These are phyloP conservation scores for Pitta sordida DNA, from an alignment of 2,113 vertebrate genomes.

Conservation along the genomic window DNA sequence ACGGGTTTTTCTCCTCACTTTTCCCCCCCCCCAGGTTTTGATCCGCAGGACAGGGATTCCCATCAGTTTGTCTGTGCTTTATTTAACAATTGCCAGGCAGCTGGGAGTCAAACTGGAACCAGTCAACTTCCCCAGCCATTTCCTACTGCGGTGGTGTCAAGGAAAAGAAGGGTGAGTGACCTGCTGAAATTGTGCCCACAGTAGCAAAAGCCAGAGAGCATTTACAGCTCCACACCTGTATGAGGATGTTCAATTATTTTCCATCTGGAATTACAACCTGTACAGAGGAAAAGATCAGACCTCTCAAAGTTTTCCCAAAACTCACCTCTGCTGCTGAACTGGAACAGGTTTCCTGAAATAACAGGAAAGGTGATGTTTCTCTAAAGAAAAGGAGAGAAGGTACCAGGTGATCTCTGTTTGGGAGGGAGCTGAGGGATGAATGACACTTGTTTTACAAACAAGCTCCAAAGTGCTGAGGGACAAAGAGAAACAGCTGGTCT, in stretches of 20 bases:
- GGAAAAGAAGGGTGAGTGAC: slow-evolving; percentile 79
- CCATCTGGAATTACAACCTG: neutral
- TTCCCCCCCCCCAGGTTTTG: slow-evolving; percentile 80
- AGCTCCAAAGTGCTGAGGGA: neutral
- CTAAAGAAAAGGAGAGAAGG: neutral
- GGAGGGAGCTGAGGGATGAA: neutral
- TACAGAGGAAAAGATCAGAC: neutral
- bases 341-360: neutral
- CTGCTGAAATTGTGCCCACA: neutral
- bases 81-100: slow-evolving; percentile 87
- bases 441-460: neutral
- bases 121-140: slow-evolving; percentile 97
- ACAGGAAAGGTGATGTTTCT: neutral
- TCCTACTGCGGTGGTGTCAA: slow-evolving; percentile 94
- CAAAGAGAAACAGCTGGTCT: neutral
- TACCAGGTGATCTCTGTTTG: neutral
- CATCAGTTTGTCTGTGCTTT: slow-evolving; percentile 95
- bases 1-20: neutral
- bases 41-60: slow-evolving; percentile 91
- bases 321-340: neutral
- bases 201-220: neutral
- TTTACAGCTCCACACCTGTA: neutral
- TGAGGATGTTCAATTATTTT: neutral
- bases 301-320: neutral
- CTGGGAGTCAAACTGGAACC: slow-evolving; percentile 91